phyloP scores from a whole-genome alignment of 2,797 vertebrate genomes.

The Pelobates cultripes region DNA sequence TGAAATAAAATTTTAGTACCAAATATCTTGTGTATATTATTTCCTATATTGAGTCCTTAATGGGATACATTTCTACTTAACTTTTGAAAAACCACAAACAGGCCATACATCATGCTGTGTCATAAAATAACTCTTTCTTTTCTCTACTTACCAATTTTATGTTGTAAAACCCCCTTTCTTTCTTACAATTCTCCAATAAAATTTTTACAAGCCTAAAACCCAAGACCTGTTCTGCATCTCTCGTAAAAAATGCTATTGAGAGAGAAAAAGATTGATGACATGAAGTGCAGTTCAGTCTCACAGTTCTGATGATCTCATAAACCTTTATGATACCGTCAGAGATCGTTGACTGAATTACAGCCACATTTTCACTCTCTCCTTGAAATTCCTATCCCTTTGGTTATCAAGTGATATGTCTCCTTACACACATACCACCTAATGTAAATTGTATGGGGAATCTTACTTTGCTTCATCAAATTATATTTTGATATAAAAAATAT shows the following conservation, averaged over 20 bases:
- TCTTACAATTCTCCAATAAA: slow-evolving; percentile 53
- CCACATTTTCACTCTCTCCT: slow-evolving; percentile 42
- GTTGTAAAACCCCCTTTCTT: slow-evolving; percentile 56
- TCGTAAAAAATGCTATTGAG: slow-evolving; percentile 50
- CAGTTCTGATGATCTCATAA: slow-evolving; percentile 51
- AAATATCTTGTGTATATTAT: slow-evolving; percentile 21
- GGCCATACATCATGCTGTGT: slow-evolving; percentile 20
- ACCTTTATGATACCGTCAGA: slow-evolving; percentile 54
- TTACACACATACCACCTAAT: slow-evolving; percentile 30
- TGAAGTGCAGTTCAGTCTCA: slow-evolving; percentile 50
- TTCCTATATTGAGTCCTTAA: slow-evolving; percentile 19
- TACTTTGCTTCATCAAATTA: slow-evolving; percentile 14
- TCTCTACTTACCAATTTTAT: slow-evolving; percentile 53
- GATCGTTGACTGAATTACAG: slow-evolving; percentile 50
- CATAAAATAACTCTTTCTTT: slow-evolving; percentile 39
- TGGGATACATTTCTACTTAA: slow-evolving; percentile 15
- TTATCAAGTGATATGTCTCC: slow-evolving; percentile 41
- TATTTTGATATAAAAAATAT: background rate
- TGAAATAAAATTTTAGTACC: background rate
- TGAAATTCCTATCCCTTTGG: slow-evolving; percentile 42
- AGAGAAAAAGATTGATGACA: slow-evolving; percentile 48
- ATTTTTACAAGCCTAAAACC: slow-evolving; percentile 52
- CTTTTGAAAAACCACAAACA: slow-evolving; percentile 25
- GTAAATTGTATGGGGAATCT: slow-evolving; percentile 16
- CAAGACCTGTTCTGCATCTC: slow-evolving; percentile 55